A percentile compares a stretch with the other conserved stretches of the same genome.
Conservation (phyloP, 2,888 invertebrate species). For the Chloroclysta siterata region DNA sequence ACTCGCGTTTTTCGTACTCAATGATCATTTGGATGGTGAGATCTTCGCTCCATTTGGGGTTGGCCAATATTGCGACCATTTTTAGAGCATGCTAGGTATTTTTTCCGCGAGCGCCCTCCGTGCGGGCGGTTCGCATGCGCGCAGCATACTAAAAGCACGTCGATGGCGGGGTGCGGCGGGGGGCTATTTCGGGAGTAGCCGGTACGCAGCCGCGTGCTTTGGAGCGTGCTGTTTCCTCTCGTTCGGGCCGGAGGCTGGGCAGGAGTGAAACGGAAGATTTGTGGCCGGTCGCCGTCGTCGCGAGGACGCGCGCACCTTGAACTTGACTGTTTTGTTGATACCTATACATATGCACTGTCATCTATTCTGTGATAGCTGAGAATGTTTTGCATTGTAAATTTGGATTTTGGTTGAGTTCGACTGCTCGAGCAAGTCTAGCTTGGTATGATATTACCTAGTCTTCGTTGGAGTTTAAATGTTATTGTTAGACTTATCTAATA, state of each 20-base stretch:
- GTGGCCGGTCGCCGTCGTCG: slow-evolving; percentile 54
- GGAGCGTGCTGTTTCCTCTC: slow-evolving; percentile 83
- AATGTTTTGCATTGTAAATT: slow-evolving; percentile 33
- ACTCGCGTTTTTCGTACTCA: slow-evolving; percentile 81
- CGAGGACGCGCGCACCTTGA: slow-evolving; percentile 49
- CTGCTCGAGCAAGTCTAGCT: slow-evolving; percentile 7
- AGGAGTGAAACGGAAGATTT: slow-evolving; percentile 84
- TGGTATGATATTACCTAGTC: neutral
- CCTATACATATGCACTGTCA: slow-evolving; percentile 12
- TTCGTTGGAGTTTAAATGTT: neutral
- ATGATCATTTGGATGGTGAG: slow-evolving; percentile 82
- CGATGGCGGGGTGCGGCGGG: slow-evolving; percentile 79
- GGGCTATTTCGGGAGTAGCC: slow-evolving; percentile 84
- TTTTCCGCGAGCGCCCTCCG: slow-evolving; percentile 65
- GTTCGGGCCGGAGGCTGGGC: slow-evolving; percentile 78
- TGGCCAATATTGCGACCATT: slow-evolving; percentile 81
- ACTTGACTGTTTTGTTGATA: slow-evolving; percentile 37
- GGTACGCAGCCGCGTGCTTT: slow-evolving; percentile 84
- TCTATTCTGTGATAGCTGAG: slow-evolving; percentile 17
- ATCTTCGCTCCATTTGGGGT: slow-evolving; percentile 83
- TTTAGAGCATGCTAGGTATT: slow-evolving; percentile 69
- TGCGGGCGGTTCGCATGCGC: slow-evolving; percentile 85
- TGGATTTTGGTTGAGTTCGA: neutral
- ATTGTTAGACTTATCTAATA: too few species aligned
- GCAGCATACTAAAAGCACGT: slow-evolving; percentile 86